A percentile compares a stretch with the other conserved stretches of the same genome.
These are phyloP conservation scores for Drosophila albomicans DNA, from an alignment of 1,140 invertebrate genomes.

Conservation along the genomic window DNA sequence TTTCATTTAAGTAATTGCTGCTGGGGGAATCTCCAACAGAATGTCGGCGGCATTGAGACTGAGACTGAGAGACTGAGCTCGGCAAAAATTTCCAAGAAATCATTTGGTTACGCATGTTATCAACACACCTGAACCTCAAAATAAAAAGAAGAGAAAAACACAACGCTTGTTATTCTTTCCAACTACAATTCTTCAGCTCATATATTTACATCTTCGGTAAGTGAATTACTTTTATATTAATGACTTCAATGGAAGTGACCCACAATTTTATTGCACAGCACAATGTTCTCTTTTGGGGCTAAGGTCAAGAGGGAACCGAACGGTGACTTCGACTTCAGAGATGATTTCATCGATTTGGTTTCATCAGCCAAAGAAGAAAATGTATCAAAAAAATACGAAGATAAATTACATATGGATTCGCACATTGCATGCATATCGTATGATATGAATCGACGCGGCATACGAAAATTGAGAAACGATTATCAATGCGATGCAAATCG, in stretches of 20 bases:
- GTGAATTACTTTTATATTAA: conserved; percentile 49
- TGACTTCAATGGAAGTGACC: conserved; percentile 64
- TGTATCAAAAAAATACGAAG: conserved; percentile 12
- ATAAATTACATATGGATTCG: conserved; percentile 44
- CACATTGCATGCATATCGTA: conserved; percentile 59
- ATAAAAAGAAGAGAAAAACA: too few species aligned
- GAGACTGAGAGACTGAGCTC: background rate
- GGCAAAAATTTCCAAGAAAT: conserved; percentile 29
- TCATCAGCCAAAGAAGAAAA: conserved; percentile 52
- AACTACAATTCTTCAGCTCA: background rate
- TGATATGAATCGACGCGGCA: conserved; percentile 20
- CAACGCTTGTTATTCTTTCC: too few species aligned
- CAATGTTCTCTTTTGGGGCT: conserved; percentile 7
- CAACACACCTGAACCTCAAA: conserved; percentile 17
- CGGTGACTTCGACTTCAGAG: background rate
- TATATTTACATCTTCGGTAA: conserved; percentile 28
- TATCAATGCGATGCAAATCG: conserved; percentile 60
- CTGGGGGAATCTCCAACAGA: conserved; percentile 1
- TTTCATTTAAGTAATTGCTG: background rate
- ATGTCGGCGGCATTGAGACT: background rate
- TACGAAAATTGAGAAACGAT: conserved; percentile 61
- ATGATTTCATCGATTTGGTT: conserved; percentile 67
- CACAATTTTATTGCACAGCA: conserved; percentile 23
- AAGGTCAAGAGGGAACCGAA: conserved; percentile 34
- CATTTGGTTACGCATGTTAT: conserved; percentile 24